Conservation (phyloP, 1,140 invertebrate genomes). For the Procambarus clarkii region DNA sequence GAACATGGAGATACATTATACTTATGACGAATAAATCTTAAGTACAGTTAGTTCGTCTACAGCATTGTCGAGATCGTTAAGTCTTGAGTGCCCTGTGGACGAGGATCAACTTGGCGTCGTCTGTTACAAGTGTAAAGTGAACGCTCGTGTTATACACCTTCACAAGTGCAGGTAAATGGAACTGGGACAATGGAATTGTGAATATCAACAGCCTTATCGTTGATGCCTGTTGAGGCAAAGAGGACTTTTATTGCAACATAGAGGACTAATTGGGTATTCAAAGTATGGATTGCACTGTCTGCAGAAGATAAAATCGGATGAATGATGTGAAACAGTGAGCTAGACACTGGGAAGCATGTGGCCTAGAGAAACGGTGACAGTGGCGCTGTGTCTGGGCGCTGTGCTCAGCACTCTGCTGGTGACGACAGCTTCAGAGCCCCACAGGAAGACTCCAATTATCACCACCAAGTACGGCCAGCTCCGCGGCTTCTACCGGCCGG, state of each 20-base stretch:
- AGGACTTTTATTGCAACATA: background rate
- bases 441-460: slow-evolving; percentile 40
- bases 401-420: background rate
- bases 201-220: background rate
- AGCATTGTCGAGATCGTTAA: too few relatives aligned
- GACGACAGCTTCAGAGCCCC: background rate
- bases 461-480: slow-evolving; percentile 53
- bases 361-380: background rate
- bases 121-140: too few relatives aligned
- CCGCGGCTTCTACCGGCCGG: slow-evolving; percentile 25
- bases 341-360: background rate
- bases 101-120: background rate
- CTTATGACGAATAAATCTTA: too few relatives aligned
- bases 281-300: background rate
- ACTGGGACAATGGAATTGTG: too few relatives aligned
- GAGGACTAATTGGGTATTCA: background rate
- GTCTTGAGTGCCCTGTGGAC: too few relatives aligned
- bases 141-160: too few relatives aligned
- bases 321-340: background rate
- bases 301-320: background rate
- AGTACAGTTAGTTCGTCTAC: too few relatives aligned
- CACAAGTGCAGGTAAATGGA: background rate
- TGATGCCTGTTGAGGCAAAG: background rate
- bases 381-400: background rate
- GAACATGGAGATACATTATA: too few relatives aligned